phyloP scores from a whole-genome alignment of 1,140 invertebrate species.

The Trachelipus rathkii region DNA sequence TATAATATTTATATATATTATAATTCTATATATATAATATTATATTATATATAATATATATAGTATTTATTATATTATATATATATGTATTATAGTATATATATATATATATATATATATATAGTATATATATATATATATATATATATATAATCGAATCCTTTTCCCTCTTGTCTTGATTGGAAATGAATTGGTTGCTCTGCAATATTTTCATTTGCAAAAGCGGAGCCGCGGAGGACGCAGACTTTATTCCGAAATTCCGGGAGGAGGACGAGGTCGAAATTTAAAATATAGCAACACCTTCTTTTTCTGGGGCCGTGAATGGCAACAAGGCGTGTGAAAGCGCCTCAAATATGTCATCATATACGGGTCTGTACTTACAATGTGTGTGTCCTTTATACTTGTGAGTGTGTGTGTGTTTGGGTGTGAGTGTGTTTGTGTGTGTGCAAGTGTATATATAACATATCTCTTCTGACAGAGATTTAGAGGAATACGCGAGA shows the following conservation, averaged over 20 bases:
- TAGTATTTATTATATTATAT: no score
- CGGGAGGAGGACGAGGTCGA: no score
- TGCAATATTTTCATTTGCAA: no score
- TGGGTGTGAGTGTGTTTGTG: not conserved
- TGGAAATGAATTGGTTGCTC: no score
- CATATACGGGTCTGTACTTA: not conserved
- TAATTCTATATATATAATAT: no score
- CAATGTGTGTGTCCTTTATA: not conserved
- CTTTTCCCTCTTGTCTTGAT: no score
- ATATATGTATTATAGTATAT: not conserved
- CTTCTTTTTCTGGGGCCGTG: not conserved
- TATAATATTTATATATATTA: no score
- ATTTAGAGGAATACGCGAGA: constrained; percentile 39
- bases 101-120: not conserved
- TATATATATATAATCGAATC: not conserved
- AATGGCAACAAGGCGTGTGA: constrained; percentile 29
- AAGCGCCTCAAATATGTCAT: constrained; percentile 29
- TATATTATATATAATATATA: no score
- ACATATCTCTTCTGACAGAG: constrained; percentile 39
- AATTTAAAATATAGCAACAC: no score
- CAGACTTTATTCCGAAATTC: no score
- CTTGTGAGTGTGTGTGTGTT: no score
- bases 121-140: constrained; percentile 6
- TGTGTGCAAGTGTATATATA: constrained; percentile 16
- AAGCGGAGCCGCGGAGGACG: no score